Conservation (phyloP, 2,113 vertebrate species). For the Antennarius striatus region DNA sequence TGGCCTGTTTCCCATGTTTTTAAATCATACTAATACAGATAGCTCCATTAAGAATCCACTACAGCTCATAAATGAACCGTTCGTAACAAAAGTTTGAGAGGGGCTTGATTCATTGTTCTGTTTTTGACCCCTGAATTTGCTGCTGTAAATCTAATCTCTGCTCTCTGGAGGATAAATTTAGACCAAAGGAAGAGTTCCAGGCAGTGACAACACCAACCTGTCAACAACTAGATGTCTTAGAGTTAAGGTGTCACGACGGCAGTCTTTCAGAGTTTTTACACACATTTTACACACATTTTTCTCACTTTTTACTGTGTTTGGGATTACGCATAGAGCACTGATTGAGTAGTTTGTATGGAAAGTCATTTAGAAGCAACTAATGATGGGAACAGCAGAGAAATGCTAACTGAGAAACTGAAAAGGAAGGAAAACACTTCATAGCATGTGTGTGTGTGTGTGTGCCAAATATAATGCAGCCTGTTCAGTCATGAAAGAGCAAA, state of each 20-base stretch:
- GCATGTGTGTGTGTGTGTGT: neutral
- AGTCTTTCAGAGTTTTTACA: constrained; percentile 3
- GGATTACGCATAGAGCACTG: neutral
- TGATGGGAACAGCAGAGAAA: constrained; percentile 39
- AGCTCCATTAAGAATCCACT: constrained; percentile 18
- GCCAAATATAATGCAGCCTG: constrained; percentile 49
- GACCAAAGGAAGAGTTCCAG: neutral
- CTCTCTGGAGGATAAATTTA: constrained; percentile 1
- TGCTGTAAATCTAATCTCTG: constrained; percentile 10
- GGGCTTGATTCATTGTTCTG: constrained; percentile 7
- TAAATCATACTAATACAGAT: constrained; percentile 52
- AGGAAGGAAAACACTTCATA: constrained; percentile 47
- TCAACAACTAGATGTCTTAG: constrained; percentile 2
- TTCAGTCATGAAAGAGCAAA: constrained; percentile 15
- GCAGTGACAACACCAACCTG: constrained; percentile 13
- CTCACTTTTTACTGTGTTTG: neutral
- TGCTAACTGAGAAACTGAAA: constrained; percentile 48
- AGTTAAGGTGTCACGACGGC: neutral
- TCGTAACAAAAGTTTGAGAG: neutral
- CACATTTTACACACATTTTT: neutral
- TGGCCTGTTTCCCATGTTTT: constrained; percentile 40
- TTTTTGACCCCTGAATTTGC: neutral
- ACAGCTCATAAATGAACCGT: constrained; percentile 26
- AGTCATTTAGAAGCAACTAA: constrained; percentile 13
- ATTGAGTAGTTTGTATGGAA: constrained; percentile 38